Percentiles rank a stretch among this genome's conserved stretches.
Conservation (phyloP, 2,113 vertebrate genomes). For the Seriola quinqueradiata region DNA sequence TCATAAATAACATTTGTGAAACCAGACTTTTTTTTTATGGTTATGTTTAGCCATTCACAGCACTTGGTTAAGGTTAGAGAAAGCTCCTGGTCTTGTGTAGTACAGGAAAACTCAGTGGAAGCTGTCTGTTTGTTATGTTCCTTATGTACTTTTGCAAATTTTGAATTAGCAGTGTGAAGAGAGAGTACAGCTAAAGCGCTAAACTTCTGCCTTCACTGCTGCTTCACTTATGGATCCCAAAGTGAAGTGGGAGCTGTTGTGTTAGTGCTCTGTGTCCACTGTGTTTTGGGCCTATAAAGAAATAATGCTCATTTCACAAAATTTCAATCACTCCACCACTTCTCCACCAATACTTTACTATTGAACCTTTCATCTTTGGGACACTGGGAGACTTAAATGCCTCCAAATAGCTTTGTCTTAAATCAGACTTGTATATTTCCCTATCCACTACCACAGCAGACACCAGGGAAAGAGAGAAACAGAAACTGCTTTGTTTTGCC, state of each 20-base stretch:
- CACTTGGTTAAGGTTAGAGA: no score
- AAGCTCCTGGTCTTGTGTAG: no score
- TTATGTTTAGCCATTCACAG: no score
- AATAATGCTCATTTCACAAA: constrained; percentile 46
- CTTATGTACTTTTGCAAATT: not conserved
- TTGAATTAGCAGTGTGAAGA: not conserved
- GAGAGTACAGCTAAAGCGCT: not conserved
- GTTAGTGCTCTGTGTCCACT: not conserved
- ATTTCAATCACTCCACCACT: constrained; percentile 41
- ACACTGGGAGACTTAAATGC: constrained; percentile 54
- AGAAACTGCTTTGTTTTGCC: constrained; percentile 54
- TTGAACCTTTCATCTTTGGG: constrained; percentile 42
- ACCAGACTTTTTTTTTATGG: no score
- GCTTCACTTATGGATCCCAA: not conserved
- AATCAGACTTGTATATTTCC: constrained; percentile 66
- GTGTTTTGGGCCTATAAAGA: constrained; percentile 22
- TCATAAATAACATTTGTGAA: not conserved
- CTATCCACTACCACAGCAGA: constrained; percentile 25
- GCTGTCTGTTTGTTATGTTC: not conserved
- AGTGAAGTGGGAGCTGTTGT: constrained; percentile 9
- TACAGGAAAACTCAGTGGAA: not conserved
- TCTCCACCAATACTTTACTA: constrained; percentile 27
- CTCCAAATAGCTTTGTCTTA: constrained; percentile 63
- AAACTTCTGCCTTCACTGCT: not conserved
- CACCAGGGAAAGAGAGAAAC: constrained; percentile 38